Evolutionary conservation across 2,797 vertebrate genomes (phyloP).

Genomic region (Scolopax bukidnonensis): DNA sequence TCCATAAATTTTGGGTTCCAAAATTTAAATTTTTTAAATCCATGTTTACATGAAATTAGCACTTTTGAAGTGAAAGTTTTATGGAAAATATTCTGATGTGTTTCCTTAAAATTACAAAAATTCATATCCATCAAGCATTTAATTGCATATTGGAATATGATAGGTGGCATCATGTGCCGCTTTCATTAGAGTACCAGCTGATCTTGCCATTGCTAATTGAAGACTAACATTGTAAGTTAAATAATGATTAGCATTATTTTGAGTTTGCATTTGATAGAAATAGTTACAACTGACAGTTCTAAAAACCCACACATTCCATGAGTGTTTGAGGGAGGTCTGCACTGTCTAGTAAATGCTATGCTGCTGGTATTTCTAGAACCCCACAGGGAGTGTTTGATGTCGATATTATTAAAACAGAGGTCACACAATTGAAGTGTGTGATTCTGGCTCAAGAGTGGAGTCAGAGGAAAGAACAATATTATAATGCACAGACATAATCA

Average conservation of each 20-base stretch:
- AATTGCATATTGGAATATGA: slow-evolving; percentile 46
- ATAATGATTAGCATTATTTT: neutral
- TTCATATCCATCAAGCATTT: slow-evolving; percentile 6
- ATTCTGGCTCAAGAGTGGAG: neutral
- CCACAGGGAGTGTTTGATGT: neutral
- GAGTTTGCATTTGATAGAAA: neutral
- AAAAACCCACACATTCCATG: neutral
- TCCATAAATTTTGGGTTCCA: neutral
- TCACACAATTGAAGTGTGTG: neutral
- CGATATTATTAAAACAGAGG: neutral
- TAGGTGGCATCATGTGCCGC: neutral
- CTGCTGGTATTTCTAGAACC: neutral
- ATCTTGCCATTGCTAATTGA: slow-evolving; percentile 38
- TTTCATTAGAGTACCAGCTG: slow-evolving; percentile 31
- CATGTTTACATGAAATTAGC: slow-evolving; percentile 55
- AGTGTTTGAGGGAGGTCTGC: neutral
- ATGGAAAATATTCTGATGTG: neutral
- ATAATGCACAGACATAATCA: neutral
- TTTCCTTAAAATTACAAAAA: slow-evolving; percentile 34
- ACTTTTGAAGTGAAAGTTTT: slow-evolving; percentile 34
- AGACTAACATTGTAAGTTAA: neutral
- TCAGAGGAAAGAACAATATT: neutral
- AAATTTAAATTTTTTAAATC: slow-evolving; percentile 17
- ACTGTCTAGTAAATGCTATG: neutral
- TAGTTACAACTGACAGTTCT: neutral